Evolutionary conservation across 2,113 vertebrate genomes (phyloP), one percentile per base, ranked within the genome.

Genomic region (Aspiorhynchus laticeps): DNA sequence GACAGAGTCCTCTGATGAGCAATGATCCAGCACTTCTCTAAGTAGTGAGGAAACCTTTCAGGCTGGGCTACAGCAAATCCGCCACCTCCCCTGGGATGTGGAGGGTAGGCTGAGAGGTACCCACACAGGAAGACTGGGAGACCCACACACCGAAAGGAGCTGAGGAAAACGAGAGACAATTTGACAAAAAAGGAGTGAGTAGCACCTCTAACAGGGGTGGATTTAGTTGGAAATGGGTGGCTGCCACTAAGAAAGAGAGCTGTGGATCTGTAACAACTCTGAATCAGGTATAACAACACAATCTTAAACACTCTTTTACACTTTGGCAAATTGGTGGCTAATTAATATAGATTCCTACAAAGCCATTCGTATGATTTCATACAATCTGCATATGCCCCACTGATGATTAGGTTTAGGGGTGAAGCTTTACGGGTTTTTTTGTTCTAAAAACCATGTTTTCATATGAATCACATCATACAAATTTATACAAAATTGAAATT

Each of bases 201-300:
- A 87, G n/a, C n/a, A 78, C 83, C 61, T 61, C 43, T 43, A 28
- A 71, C 38, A 86, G 33, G 51, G 41, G 36, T 36, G 36, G 36
- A 36, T 0, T 5, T 41, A 83, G 78, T 33, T 65, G 71, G 80
- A 28, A 88, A 86, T 59, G 71, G 73, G 41, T 85, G 63, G 83
- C 83, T 87, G 83, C 82, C 65, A 28, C 74, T 84, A 33, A 4
- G 74, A 56, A 86, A 56, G 15, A 89, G 8, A 31, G 59, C 38
- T 82, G 77, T 63, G 51, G 59, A 69, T 48, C 71, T 63, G 75
- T 80, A 5, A 41, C 63, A 56, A 46, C 51, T 24, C 87, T 51
- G 56, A 69, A 31, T 79, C 85, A 90, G 93, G 93, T 94, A 90
- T 90, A 89, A 61, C 41, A 26, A 36, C 33, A 41, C 38, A 56